Evolutionary conservation across 1,140 invertebrate species (phyloP).

Genomic region (Drosophila elegans): DNA sequence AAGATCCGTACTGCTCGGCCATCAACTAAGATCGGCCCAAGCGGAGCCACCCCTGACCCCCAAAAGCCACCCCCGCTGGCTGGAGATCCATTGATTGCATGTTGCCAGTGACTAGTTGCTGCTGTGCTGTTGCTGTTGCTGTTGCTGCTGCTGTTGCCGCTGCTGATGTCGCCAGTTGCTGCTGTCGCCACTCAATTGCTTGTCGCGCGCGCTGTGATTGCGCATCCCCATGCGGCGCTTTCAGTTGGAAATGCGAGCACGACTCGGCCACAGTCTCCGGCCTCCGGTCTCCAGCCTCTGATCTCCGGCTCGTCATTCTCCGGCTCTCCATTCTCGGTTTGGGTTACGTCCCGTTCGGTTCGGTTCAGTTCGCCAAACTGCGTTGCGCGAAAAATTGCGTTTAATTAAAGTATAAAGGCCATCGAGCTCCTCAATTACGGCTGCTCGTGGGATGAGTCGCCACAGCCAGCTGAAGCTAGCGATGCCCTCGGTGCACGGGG

Average conservation of each 20-base stretch:
- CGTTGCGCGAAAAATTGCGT: conserved; percentile 72
- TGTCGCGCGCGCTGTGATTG: conserved; percentile 76
- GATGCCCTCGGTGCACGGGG: conserved; percentile 65
- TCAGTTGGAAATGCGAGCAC: conserved; percentile 73
- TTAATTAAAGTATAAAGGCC: conserved; percentile 81
- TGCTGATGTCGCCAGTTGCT: conserved; percentile 14
- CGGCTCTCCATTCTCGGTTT: conserved; percentile 42
- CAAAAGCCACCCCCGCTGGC: neutral
- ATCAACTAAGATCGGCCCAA: neutral
- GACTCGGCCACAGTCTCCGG: conserved; percentile 55
- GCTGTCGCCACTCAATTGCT: conserved; percentile 69
- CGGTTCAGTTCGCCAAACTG: conserved; percentile 41
- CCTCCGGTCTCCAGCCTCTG: conserved; percentile 10
- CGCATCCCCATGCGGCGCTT: conserved; percentile 57
- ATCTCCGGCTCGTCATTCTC: conserved; percentile 13
- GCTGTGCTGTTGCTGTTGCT: conserved; percentile 8
- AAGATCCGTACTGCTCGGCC: conserved; percentile 2
- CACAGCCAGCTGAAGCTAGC: conserved; percentile 61
- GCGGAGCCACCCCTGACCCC: conserved; percentile 6
- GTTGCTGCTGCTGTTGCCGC: conserved; percentile 9
- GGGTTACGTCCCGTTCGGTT: conserved; percentile 44
- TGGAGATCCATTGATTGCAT: conserved; percentile 35
- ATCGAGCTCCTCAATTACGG: conserved; percentile 51
- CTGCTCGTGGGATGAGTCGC: conserved; percentile 64
- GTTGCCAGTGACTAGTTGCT: conserved; percentile 23